These are phyloP conservation scores for Falco rusticolus DNA, from an alignment of 2,797 vertebrate species.

Conservation along the genomic window DNA sequence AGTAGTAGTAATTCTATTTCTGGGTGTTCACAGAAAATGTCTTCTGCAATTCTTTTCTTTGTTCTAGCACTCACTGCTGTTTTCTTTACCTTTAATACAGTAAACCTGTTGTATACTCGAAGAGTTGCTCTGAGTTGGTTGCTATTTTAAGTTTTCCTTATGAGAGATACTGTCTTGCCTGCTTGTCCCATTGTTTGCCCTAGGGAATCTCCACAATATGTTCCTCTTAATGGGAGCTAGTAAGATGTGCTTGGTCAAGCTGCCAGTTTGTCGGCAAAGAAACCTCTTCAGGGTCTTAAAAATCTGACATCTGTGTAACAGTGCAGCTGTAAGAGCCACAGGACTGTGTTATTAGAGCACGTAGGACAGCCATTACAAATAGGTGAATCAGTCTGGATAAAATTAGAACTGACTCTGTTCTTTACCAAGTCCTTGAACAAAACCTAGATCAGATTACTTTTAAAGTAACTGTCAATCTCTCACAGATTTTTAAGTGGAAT, in stretches of 20 bases:
- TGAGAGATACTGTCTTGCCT: background rate
- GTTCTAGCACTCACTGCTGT: background rate
- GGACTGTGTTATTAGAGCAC: conserved; percentile 9
- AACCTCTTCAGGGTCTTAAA: background rate
- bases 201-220: background rate
- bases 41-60: background rate
- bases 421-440: conserved; percentile 61
- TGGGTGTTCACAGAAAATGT: background rate
- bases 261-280: background rate
- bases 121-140: background rate
- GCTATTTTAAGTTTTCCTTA: background rate
- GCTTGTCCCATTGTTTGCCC: background rate
- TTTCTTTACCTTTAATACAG: background rate
- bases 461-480: background rate
- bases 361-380: background rate
- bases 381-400: conserved; percentile 15
- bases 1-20: background rate
- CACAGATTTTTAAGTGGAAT: conserved; percentile 11
- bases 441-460: conserved; percentile 29
- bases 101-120: background rate
- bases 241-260: background rate
- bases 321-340: background rate
- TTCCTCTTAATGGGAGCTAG: background rate
- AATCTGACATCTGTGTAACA: background rate
- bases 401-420: conserved; percentile 45